Conservation (phyloP, 1,140 invertebrate genomes). For the Drosophila nigromelanica region DNA sequence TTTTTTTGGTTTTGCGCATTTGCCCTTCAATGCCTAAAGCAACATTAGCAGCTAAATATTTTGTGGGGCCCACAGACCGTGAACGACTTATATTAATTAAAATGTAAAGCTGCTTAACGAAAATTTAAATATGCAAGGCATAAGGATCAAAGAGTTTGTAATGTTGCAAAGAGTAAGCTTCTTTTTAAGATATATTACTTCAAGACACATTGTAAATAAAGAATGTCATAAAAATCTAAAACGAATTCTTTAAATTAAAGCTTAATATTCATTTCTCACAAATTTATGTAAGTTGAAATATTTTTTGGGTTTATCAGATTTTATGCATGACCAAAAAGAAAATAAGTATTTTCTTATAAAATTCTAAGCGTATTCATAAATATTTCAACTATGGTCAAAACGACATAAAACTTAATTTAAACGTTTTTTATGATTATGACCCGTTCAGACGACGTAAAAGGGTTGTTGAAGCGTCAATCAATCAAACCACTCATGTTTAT, state of each 20-base stretch:
- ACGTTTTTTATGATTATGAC: conserved; percentile 19
- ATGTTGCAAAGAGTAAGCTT: no score
- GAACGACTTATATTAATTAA: conserved; percentile 2
- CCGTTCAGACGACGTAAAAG: conserved; percentile 13
- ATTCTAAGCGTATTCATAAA: conserved; percentile 1
- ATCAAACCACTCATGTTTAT: conserved; percentile 4
- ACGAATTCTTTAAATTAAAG: background rate
- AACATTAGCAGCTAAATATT: background rate
- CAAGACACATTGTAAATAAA: no score
- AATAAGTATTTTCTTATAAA: conserved; percentile 10
- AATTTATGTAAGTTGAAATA: no score
- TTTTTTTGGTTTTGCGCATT: background rate
- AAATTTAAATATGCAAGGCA: conserved; percentile 2
- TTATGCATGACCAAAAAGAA: background rate
- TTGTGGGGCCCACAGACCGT: background rate
- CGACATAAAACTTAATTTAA: conserved; percentile 1
- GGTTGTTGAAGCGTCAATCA: conserved; percentile 1
- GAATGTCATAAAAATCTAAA: no score
- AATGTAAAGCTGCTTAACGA: background rate
- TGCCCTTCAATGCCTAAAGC: background rate
- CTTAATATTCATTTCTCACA: no score
- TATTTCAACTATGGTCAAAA: conserved; percentile 1
- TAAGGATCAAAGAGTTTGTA: background rate
- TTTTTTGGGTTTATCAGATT: no score
- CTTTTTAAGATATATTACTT: no score